Conservation (phyloP, 2,113 vertebrate genomes). For the Thamnophis sirtalis region DNA sequence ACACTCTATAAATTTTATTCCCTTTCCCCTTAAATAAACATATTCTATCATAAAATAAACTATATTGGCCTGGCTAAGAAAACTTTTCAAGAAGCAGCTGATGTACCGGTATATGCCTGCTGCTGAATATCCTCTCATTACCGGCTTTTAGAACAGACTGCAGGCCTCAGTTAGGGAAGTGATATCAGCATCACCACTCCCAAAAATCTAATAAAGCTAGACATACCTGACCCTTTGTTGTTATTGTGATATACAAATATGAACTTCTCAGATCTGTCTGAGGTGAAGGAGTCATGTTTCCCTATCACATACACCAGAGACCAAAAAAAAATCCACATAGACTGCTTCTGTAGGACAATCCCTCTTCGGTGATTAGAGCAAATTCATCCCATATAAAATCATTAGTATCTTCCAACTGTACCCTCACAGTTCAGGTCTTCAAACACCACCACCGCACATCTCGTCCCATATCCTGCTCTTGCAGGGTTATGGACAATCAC, state of each 20-base stretch:
- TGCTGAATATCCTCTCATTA: background rate
- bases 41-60: constrained; percentile 39
- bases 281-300: background rate
- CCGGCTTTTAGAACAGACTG: background rate
- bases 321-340: background rate
- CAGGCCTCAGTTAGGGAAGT: too few relatives aligned
- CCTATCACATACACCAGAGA: background rate
- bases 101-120: too few relatives aligned
- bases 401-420: constrained; percentile 31
- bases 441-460: background rate
- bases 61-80: background rate
- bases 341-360: background rate
- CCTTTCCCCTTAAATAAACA: constrained; percentile 27
- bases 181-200: too few relatives aligned
- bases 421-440: constrained; percentile 22
- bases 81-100: background rate
- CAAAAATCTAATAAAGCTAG: background rate
- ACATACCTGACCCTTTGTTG: background rate
- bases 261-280: background rate
- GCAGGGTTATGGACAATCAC: constrained; percentile 34
- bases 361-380: too few relatives aligned
- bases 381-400: constrained; percentile 6
- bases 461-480: background rate
- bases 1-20: constrained; percentile 50
- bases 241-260: background rate